Percentiles rank a stretch among this genome's conserved stretches.
These are phyloP conservation scores for Bufo bufo DNA, from an alignment of 2,113 vertebrate species.

Conservation along the genomic window DNA sequence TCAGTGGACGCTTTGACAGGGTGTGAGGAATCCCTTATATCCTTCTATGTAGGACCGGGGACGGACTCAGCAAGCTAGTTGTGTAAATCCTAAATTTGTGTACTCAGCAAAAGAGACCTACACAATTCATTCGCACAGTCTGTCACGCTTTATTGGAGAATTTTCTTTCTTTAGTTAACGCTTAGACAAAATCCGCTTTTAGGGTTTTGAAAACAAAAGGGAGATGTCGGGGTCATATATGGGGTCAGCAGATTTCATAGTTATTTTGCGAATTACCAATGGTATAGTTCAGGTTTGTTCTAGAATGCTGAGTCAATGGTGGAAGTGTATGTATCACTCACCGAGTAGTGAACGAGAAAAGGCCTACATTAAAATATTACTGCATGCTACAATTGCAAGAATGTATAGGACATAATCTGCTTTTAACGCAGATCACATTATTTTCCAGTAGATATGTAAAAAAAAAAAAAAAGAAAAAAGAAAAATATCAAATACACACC, in stretches of 20 bases:
- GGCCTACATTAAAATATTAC: slow-evolving; percentile 13
- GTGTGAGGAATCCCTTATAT: slow-evolving; percentile 41
- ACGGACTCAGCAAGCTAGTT: slow-evolving; percentile 31
- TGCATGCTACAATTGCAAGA: not conserved
- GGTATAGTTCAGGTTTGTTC: not conserved
- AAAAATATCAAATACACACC: no score
- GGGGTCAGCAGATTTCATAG: slow-evolving; percentile 54
- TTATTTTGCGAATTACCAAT: slow-evolving; percentile 33
- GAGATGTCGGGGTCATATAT: slow-evolving; percentile 44
- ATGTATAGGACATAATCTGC: not conserved
- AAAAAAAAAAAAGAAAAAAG: no score
- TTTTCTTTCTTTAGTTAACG: slow-evolving; percentile 54
- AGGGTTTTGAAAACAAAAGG: slow-evolving; percentile 49
- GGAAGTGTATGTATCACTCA: not conserved
- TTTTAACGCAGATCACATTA: not conserved
- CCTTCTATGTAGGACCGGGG: slow-evolving; percentile 34
- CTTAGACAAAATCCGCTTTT: slow-evolving; percentile 55
- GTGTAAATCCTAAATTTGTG: slow-evolving; percentile 40
- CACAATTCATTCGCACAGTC: slow-evolving; percentile 47
- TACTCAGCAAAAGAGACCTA: slow-evolving; percentile 53
- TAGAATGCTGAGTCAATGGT: slow-evolving; percentile 14
- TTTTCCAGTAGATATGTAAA: no score
- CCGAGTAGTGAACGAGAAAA: not conserved
- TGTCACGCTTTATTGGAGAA: slow-evolving; percentile 58
- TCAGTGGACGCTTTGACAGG: slow-evolving; percentile 24